Conservation (phyloP, 2,113 vertebrate species). For the Heterotis niloticus region DNA sequence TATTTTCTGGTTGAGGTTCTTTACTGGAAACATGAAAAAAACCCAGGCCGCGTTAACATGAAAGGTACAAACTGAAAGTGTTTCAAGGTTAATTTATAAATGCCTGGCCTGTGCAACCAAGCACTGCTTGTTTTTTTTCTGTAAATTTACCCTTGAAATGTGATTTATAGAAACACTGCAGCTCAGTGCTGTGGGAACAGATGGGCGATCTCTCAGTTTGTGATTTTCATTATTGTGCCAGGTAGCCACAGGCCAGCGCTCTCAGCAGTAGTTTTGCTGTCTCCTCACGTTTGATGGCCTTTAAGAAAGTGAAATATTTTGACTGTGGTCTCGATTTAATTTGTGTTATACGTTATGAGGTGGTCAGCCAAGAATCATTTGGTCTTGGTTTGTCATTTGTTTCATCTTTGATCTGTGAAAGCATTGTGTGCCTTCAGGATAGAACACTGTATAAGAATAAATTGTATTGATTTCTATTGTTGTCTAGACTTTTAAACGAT, state of each 20-base stretch:
- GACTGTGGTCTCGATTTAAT: too few relatives aligned
- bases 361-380: too few relatives aligned
- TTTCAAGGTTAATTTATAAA: not conserved
- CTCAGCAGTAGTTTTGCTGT: conserved; percentile 31
- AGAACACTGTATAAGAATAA: too few relatives aligned
- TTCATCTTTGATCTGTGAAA: too few relatives aligned
- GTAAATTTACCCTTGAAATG: conserved; percentile 36
- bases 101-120: not conserved
- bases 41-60: too few relatives aligned
- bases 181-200: conserved; percentile 35
- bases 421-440: too few relatives aligned
- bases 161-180: conserved; percentile 31
- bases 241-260: conserved; percentile 23
- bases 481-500: not conserved
- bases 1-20: too few relatives aligned
- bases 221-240: conserved; percentile 15
- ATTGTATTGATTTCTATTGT: not conserved
- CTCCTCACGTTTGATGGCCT: not conserved
- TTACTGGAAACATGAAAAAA: too few relatives aligned
- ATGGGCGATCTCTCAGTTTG: conserved; percentile 38
- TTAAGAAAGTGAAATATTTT: not conserved
- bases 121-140: not conserved
- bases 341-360: too few relatives aligned
- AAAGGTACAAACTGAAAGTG: too few relatives aligned
- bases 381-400: too few relatives aligned